Conservation (phyloP, 2,113 vertebrate species). For the Lontra canadensis region DNA sequence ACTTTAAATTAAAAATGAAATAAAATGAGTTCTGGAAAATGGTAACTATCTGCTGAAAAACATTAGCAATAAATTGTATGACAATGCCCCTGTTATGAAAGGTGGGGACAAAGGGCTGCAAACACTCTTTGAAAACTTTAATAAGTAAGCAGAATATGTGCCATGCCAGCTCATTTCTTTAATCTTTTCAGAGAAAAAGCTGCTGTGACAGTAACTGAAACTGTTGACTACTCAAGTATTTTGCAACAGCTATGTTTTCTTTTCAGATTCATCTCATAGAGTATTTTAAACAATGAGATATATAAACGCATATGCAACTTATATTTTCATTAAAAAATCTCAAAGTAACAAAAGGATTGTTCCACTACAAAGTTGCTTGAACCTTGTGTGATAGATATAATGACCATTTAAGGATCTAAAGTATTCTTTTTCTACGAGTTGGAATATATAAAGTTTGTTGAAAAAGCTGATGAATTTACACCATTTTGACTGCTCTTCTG, state of each 20-base stretch:
- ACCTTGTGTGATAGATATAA: neutral
- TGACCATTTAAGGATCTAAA: neutral
- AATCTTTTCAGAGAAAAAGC: slow-evolving; percentile 22
- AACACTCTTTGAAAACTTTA: slow-evolving; percentile 12
- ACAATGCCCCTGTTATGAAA: neutral
- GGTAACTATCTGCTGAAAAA: neutral
- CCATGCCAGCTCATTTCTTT: slow-evolving; percentile 10
- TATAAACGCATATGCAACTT: neutral
- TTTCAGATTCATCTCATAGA: neutral
- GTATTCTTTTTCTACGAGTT: neutral
- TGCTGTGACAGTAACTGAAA: neutral
- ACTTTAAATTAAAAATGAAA: neutral
- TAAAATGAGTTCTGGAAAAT: neutral
- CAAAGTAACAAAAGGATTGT: neutral
- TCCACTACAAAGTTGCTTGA: neutral
- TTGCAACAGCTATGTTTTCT: neutral
- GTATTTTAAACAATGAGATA: neutral
- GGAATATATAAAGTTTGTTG: neutral
- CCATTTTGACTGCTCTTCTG: neutral
- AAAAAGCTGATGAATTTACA: neutral
- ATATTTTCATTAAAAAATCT: slow-evolving; percentile 1
- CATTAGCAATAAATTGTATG: neutral
- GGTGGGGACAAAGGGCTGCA: neutral
- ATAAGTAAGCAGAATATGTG: neutral
- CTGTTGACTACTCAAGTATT: neutral